Base-by-base conservation (phyloP, 2,113 vertebrate genomes). In the Tichodroma muraria region DNA sequence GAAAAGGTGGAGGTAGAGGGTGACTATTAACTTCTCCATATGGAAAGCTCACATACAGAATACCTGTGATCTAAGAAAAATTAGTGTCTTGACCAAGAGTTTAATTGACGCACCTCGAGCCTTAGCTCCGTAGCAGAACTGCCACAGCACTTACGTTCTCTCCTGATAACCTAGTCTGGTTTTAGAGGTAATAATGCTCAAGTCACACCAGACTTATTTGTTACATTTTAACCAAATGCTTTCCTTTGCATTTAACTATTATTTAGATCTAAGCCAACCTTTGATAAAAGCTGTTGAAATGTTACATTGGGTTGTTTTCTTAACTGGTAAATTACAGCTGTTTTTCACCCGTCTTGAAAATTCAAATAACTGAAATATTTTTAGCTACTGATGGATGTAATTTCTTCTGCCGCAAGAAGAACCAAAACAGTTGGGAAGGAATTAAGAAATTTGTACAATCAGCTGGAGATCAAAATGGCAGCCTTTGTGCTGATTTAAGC, bases 391-490 rank as follows among this genome's bases (percentile, higher is more conserved):
- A 35, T 52, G 64, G 22, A 53, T 88, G 44, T 35, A 2, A 23
- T 40, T 71, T 82, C 23, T 44, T 57, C 21, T 68, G 27, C 23
- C 13, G 40, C 73, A 81, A 89, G 38, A 11, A 37, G 44, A 64
- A 78, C 28, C 35, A 72, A 31, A 88, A 68, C 7, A 16, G 69
- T 81, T 76, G 37, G 57, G 54, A 87, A 85, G 72, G 93, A 94
- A 35, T 60, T 38, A 68, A 82, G 38, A 68, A 79, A 52, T 65
- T 35, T 75, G 12, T 85, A 20, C 25, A 44, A 84, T 42, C 78
- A 89, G 7, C 65, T 93, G 72, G 68, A 72, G 45, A 76, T 85
- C 16, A 50, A 92, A 87, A 76, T 61, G 30, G n/a, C 44, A 91
- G 19, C 50, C 13, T 75, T 37, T 50, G 15, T 70, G 28, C 54